These are phyloP conservation scores for Anabacerthia variegaticeps DNA, from an alignment of 2,797 vertebrate species.

Conservation along the genomic window DNA sequence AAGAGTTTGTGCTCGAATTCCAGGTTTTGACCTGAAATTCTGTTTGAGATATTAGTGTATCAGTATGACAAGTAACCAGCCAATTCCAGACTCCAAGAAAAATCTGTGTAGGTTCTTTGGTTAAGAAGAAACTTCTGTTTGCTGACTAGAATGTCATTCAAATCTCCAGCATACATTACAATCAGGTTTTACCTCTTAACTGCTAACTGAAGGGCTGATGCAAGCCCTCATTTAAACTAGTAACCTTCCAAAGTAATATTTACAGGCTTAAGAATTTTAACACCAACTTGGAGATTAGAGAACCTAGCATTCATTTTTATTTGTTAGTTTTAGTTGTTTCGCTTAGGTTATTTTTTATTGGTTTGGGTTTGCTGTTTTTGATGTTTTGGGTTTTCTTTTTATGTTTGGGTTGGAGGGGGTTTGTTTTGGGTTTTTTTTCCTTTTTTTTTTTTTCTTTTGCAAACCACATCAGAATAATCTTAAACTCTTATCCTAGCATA, in stretches of 20 bases:
- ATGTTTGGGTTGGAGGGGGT: neutral
- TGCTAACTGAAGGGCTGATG: neutral
- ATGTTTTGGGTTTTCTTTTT: too few species aligned
- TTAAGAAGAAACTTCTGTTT: neutral
- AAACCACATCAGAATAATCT: neutral
- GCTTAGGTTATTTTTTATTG: neutral
- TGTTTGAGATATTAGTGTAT: neutral
- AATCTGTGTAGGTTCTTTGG: neutral
- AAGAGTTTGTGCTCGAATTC: neutral
- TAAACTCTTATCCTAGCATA: neutral
- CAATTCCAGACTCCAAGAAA: neutral
- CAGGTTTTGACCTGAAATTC: neutral
- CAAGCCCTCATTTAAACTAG: neutral
- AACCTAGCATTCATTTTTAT: neutral
- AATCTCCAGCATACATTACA: neutral
- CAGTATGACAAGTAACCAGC: neutral
- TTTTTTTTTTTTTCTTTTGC: neutral
- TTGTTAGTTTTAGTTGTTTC: neutral
- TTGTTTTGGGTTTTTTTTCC: neutral
- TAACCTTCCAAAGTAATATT: slow-evolving; percentile 9
- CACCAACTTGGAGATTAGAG: neutral
- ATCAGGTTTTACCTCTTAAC: neutral
- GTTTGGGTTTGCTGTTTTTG: neutral
- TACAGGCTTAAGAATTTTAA: neutral
- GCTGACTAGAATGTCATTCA: neutral